phyloP scores from a whole-genome alignment of 1,140 invertebrate genomes.

The Drosophila pectinifera region DNA sequence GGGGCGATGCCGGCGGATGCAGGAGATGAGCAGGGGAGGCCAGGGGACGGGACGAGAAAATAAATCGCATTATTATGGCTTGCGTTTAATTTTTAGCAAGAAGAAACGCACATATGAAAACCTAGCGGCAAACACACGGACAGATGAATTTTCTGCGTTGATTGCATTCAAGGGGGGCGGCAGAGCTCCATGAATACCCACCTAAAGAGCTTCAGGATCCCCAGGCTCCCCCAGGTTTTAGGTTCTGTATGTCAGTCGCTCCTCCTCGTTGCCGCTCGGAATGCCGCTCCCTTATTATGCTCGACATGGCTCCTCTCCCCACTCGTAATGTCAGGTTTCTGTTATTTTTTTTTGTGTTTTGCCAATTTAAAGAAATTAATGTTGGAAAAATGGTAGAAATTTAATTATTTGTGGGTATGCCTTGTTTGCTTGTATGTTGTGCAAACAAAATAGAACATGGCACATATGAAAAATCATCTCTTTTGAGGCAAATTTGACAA shows the following conservation, averaged over 20 bases:
- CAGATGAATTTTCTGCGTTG: constrained; percentile 20
- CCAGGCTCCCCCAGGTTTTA: constrained; percentile 1
- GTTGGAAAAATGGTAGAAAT: constrained; percentile 17
- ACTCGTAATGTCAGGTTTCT: neutral
- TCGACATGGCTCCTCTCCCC: neutral
- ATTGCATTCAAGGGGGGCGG: constrained; percentile 9
- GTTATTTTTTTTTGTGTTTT: neutral
- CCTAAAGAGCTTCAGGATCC: constrained; percentile 9
- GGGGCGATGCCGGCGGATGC: constrained; percentile 28
- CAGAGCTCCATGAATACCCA: constrained; percentile 2
- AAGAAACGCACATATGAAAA: constrained; percentile 36
- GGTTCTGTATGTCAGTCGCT: constrained; percentile 1
- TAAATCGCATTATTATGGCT: constrained; percentile 76
- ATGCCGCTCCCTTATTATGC: constrained; percentile 13
- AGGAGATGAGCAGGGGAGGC: constrained; percentile 13
- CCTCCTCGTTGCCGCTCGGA: neutral
- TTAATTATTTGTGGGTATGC: constrained; percentile 9
- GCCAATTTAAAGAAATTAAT: constrained; percentile 18
- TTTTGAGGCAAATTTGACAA: neutral
- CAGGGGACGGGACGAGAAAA: constrained; percentile 4
- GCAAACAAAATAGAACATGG: neutral
- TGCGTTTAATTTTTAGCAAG: constrained; percentile 74
- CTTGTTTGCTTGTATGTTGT: neutral
- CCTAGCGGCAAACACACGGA: constrained; percentile 4
- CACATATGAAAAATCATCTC: neutral